Evolutionary conservation across 2,113 vertebrate genomes (phyloP).

Genomic region (Oncorhynchus masou): DNA sequence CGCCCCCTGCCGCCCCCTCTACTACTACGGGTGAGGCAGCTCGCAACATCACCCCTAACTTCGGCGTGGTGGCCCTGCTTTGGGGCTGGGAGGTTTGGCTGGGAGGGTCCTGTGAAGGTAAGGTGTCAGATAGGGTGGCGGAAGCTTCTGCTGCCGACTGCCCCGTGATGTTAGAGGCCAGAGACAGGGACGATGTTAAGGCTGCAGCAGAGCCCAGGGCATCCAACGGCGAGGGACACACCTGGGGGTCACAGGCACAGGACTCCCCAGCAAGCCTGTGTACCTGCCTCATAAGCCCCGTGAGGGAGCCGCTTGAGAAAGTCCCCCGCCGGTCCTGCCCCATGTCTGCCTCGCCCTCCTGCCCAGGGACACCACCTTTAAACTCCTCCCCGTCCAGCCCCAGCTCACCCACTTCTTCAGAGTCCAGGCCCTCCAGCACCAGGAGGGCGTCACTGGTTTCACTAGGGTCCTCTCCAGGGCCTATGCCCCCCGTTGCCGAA

Average conservation of each 20-base stretch:
- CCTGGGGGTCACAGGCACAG: slow-evolving; percentile 59
- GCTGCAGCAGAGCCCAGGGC: neutral
- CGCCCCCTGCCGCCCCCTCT: slow-evolving; percentile 23
- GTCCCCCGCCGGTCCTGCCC: slow-evolving; percentile 14
- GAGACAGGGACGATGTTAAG: neutral
- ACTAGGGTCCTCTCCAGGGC: slow-evolving; percentile 64
- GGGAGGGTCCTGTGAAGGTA: neutral
- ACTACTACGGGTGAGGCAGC: slow-evolving; percentile 50
- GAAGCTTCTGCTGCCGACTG: neutral
- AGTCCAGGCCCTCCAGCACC: slow-evolving; percentile 82
- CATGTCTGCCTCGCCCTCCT: neutral
- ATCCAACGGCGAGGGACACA: slow-evolving; percentile 30
- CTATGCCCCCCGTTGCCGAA: slow-evolving; percentile 21
- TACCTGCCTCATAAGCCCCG: slow-evolving; percentile 63
- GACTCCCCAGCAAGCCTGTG: slow-evolving; percentile 60
- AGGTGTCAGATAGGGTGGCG: neutral
- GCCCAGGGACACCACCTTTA: slow-evolving; percentile 24
- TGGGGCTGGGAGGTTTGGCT: slow-evolving; percentile 41
- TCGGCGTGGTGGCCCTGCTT: slow-evolving; percentile 66
- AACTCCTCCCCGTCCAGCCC: slow-evolving; percentile 48
- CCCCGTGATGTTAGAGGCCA: neutral
- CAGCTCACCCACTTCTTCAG: slow-evolving; percentile 67
- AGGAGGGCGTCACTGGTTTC: slow-evolving; percentile 86
- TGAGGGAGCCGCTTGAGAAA: slow-evolving; percentile 52
- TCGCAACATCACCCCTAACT: slow-evolving; percentile 32